A percentile compares a stretch with the other conserved stretches of the same genome.
phyloP scores from a whole-genome alignment of 2,113 vertebrate genomes.

The Atractosteus spatula region DNA sequence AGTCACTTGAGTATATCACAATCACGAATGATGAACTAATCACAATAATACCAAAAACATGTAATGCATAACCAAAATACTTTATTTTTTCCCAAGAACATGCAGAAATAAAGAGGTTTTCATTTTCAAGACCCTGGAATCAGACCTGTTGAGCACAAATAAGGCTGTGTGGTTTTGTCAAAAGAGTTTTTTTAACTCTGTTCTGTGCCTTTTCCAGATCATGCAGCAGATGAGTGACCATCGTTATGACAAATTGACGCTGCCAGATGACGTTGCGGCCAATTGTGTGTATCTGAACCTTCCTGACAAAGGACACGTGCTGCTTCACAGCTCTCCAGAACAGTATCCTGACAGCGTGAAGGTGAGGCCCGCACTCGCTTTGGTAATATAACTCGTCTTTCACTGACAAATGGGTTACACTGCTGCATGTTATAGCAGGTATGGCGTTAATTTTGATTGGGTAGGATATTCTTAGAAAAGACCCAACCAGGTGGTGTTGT shows the following conservation, averaged over 20 bases:
- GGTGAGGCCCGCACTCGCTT: constrained; percentile 56
- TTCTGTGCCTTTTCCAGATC: constrained; percentile 64
- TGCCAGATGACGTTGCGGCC: constrained; percentile 85
- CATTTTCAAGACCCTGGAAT: no score
- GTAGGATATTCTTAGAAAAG: no score
- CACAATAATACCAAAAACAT: no score
- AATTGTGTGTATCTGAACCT: constrained; percentile 94
- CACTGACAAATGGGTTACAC: background rate
- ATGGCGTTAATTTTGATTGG: no score
- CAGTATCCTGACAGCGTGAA: constrained; percentile 87
- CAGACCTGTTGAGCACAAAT: no score
- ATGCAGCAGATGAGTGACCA: constrained; percentile 98
- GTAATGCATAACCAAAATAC: no score
- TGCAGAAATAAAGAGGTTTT: no score
- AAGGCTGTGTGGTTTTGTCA: background rate
- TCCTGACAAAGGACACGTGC: constrained; percentile 83
- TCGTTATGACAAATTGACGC: constrained; percentile 90
- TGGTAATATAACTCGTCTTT: background rate
- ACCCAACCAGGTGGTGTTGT: no score
- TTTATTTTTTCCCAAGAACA: no score
- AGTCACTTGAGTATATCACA: no score
- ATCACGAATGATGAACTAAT: no score
- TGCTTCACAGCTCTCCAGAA: constrained; percentile 82
- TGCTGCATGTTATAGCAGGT: no score
- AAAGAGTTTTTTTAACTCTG: background rate